Evolutionary conservation across 2,888 invertebrate species (phyloP), one percentile per base, ranked within the genome.

Genomic region (Prenolepis imparis): DNA sequence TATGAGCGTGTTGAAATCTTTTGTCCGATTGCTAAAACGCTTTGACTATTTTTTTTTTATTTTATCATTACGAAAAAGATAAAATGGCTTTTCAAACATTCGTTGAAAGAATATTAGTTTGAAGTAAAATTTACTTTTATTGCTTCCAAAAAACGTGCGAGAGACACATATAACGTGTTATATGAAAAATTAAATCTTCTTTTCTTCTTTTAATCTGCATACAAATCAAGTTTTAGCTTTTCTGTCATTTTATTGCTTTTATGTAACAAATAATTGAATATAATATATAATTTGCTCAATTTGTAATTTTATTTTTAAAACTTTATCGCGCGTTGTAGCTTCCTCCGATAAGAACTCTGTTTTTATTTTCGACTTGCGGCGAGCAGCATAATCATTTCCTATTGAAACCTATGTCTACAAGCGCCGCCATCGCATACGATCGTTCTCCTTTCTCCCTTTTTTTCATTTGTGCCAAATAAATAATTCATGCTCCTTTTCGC

Each of bases 401-500:
- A 82, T 81, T 84, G 57, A 64, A 61, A 64, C 61, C 67, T 84
- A 85, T 82, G 87, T 73, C 82, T 52, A 11, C 82, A 87, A 87
- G 87, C 88, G 88, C 84, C 90, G 81, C 72, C 83, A 82, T 81
- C 78, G 72, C 83, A 61, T 85, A 83, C 84, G 73, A 82, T 85
- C 83, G 75, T 77, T 84, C 82, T 86, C 87, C 74, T 82, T 78
- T 88, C 77, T 84, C 82, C 80, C 87, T 87, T 84, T 78, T 59
- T 48, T 84, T 87, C 83, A 81, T 81, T 84, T 83, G 86, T 70
- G 83, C 77, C 70, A 86, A 87, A 92, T 92, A 91, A 92, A 91
- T 92, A 89, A 92, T 92, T 91, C 91, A 91, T 91, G 85, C 77
- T 36, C 73, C 85, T 90, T 90, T 90, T 90, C 84, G 86, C 86